phyloP scores from a whole-genome alignment of 2,113 vertebrate genomes.

The Recurvirostra avosetta region DNA sequence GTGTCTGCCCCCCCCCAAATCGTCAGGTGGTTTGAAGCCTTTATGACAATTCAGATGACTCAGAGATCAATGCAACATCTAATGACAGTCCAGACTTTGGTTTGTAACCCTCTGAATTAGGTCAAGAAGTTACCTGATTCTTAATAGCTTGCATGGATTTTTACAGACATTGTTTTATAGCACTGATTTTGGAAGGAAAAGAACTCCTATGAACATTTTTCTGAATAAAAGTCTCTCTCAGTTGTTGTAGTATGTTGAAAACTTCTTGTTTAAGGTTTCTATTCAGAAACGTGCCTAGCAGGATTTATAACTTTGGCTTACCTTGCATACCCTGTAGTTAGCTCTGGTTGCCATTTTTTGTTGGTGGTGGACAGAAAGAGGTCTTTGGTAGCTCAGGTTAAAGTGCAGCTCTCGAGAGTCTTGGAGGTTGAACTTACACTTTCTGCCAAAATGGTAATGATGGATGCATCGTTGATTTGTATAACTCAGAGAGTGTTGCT shows the following conservation, averaged over 20 bases:
- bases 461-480: background rate
- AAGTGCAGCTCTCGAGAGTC: background rate
- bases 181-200: background rate
- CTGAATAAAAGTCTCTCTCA: background rate
- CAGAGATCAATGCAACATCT: background rate
- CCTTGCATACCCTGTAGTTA: background rate
- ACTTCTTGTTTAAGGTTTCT: background rate
- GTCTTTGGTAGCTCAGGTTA: background rate
- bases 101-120: background rate
- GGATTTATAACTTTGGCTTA: background rate
- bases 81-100: background rate
- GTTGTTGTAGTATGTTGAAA: background rate
- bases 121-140: background rate
- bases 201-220: background rate
- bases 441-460: background rate
- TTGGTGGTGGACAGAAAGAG: background rate
- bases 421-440: background rate
- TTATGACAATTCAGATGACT: background rate
- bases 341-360: background rate
- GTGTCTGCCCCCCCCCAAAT: background rate
- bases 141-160: background rate
- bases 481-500: background rate
- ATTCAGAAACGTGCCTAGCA: background rate
- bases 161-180: background rate
- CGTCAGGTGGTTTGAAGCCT: background rate